These are phyloP conservation scores for Leptinotarsa peninsularis DNA, from an alignment of 2,888 invertebrate genomes.

Conservation along the genomic window DNA sequence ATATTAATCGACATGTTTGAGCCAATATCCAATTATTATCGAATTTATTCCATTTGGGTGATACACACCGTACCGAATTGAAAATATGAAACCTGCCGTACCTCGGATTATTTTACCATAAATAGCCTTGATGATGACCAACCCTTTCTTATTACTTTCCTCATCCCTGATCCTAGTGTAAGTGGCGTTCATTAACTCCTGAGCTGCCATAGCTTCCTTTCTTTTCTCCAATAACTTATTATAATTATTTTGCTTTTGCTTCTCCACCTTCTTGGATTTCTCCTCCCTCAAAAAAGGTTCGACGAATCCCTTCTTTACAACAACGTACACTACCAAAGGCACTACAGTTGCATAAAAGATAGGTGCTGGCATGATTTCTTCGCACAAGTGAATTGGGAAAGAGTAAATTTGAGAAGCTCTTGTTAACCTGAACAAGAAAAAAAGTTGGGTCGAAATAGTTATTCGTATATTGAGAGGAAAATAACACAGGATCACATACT, in stretches of 20 bases:
- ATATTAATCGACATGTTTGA: no score
- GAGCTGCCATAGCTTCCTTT: constrained; percentile 86
- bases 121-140: constrained; percentile 86
- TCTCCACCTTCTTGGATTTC: constrained; percentile 83
- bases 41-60: no score
- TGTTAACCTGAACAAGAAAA: constrained; percentile 73
- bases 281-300: constrained; percentile 86
- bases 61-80: no score
- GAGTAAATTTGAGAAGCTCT: constrained; percentile 89
- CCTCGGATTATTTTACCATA: constrained; percentile 77
- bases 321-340: constrained; percentile 84
- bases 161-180: constrained; percentile 84
- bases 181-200: constrained; percentile 91
- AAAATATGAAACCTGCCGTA: constrained; percentile 34
- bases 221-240: constrained; percentile 82
- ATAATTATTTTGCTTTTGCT: constrained; percentile 84
- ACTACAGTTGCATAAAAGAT: constrained; percentile 92
- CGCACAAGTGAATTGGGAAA: constrained; percentile 91
- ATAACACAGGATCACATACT: background rate
- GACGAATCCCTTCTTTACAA: constrained; percentile 86
- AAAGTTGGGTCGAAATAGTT: no score
- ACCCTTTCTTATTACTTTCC: constrained; percentile 85
- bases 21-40: no score
- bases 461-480: background rate
- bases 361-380: constrained; percentile 89